phyloP scores from a whole-genome alignment of 2,888 invertebrate species.

The Hecatera dysodea region DNA sequence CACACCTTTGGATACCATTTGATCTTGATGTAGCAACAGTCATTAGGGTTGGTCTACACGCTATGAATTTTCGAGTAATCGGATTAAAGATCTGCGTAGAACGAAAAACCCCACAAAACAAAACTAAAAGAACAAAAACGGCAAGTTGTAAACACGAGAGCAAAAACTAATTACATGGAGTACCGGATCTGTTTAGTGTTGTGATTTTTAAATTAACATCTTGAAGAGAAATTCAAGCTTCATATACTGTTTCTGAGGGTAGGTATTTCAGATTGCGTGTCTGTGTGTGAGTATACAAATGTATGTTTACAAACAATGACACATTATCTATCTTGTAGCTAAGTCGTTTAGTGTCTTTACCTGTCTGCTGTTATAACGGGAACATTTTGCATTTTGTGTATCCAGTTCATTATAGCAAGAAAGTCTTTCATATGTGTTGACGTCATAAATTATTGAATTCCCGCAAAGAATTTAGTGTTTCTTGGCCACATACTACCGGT shows the following conservation, averaged over 20 bases:
- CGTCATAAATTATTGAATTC: slow-evolving; percentile 4
- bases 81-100: slow-evolving; percentile 4
- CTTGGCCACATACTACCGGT: slow-evolving; percentile 3
- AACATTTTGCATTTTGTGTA: background rate
- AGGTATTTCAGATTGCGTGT: background rate
- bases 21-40: background rate
- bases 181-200: slow-evolving; percentile 31
- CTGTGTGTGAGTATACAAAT: background rate
- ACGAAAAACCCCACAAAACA: slow-evolving; percentile 27
- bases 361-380: background rate
- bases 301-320: background rate
- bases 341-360: background rate
- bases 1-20: background rate
- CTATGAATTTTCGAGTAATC: slow-evolving; percentile 13
- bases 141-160: slow-evolving; percentile 32
- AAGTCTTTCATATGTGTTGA: background rate
- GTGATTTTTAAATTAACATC: background rate
- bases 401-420: background rate
- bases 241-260: background rate
- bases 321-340: background rate
- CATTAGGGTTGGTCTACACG: background rate
- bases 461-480: slow-evolving; percentile 17
- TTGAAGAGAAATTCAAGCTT: background rate
- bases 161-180: slow-evolving; percentile 37
- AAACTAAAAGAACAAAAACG: slow-evolving; percentile 40